Percentiles rank a stretch among this genome's conserved stretches.
Evolutionary conservation across 2,797 vertebrate species (phyloP).

Genomic region (Spinus pinus): DNA sequence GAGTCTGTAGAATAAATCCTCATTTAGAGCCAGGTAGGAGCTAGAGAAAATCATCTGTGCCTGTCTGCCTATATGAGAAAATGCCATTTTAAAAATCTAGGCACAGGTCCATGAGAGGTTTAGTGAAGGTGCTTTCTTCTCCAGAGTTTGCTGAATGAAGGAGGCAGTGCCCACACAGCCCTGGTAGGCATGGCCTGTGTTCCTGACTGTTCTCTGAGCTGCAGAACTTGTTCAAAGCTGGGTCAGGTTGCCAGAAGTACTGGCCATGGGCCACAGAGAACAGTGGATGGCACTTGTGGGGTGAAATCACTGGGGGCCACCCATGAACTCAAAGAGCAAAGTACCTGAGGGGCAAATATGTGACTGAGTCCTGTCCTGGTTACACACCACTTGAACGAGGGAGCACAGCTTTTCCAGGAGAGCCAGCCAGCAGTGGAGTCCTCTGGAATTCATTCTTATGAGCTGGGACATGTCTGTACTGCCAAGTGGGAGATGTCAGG

Average conservation of each 20-base stretch:
- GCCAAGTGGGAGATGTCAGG: not conserved
- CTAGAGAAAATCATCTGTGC: not conserved
- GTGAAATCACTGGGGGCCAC: not conserved
- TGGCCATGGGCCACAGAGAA: not conserved
- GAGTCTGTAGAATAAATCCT: not conserved
- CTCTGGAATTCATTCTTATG: not conserved
- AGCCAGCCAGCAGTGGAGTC: not conserved
- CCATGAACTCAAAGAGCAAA: not conserved
- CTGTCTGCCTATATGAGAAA: not conserved
- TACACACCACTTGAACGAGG: not conserved
- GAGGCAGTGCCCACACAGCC: not conserved
- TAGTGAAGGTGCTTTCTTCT: not conserved
- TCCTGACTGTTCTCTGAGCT: not conserved
- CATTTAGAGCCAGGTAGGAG: not conserved
- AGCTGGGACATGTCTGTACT: not conserved
- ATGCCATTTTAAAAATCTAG: not conserved
- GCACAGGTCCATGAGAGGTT: not conserved
- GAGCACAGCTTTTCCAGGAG: not conserved
- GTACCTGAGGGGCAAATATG: fast-evolving
- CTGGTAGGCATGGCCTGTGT: not conserved
- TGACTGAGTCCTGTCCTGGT: not conserved
- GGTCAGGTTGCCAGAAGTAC: not conserved
- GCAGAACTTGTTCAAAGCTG: not conserved
- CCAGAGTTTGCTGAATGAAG: not conserved
- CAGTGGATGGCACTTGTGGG: not conserved